phyloP scores from a whole-genome alignment of 1,140 invertebrate genomes.

The Drosophila simulans region DNA sequence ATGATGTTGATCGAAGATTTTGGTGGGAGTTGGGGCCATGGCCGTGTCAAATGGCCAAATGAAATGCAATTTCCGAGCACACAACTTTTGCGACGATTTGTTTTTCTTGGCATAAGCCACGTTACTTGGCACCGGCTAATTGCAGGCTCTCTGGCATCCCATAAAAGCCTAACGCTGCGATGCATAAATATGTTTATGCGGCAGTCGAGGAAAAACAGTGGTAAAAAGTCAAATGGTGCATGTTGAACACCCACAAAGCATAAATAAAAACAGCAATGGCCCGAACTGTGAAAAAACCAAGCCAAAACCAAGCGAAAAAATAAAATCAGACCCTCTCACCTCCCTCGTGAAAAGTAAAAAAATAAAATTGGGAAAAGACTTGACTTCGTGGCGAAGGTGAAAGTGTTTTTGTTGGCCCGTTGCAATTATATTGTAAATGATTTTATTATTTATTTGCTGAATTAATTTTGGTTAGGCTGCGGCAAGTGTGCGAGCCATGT shows the following conservation, averaged over 20 bases:
- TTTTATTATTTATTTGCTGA: conserved; percentile 82
- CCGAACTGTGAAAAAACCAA: conserved; percentile 25
- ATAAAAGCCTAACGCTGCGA: conserved; percentile 31
- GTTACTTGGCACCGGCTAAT: conserved; percentile 46
- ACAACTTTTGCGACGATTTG: conserved; percentile 11
- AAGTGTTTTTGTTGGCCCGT: conserved; percentile 71
- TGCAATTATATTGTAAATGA: conserved; percentile 83
- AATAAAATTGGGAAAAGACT: background rate
- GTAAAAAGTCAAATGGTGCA: conserved; percentile 80
- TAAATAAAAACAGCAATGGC: conserved; percentile 75
- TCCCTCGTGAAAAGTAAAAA: conserved; percentile 9
- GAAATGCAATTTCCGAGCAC: conserved; percentile 8
- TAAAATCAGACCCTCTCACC: conserved; percentile 8
- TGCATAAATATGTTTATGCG: conserved; percentile 68
- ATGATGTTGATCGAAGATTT: conserved; percentile 30
- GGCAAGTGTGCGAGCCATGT: conserved; percentile 39
- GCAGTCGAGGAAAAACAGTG: conserved; percentile 53
- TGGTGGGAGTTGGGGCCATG: conserved; percentile 16
- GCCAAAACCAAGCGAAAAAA: conserved; percentile 9
- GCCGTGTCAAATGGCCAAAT: conserved; percentile 27
- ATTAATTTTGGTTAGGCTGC: conserved; percentile 62
- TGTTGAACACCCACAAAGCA: conserved; percentile 82
- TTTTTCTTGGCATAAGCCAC: conserved; percentile 3
- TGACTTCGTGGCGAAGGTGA: conserved; percentile 72
- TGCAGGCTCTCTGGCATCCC: conserved; percentile 57